These are phyloP conservation scores for Stomorhina lunata DNA, from an alignment of 2,888 invertebrate species.

Conservation along the genomic window DNA sequence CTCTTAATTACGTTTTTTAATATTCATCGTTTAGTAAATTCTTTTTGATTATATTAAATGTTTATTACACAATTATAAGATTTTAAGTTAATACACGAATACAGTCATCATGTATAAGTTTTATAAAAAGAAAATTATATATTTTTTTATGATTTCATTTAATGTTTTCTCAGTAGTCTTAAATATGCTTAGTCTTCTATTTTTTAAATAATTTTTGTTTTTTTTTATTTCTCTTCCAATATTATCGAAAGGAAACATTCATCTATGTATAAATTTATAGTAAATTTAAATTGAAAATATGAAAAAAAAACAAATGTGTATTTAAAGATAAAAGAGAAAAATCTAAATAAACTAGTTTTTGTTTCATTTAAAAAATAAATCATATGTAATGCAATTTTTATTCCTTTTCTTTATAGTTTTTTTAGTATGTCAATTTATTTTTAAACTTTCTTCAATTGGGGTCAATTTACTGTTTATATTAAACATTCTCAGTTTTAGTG, in stretches of 20 bases:
- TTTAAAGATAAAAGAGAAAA: constrained; percentile 10
- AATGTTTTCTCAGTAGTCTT: constrained; percentile 30
- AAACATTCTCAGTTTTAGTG: background rate
- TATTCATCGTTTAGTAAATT: constrained; percentile 2
- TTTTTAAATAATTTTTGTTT: constrained; percentile 13
- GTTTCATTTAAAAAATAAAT: background rate
- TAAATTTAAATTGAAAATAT: constrained; percentile 48
- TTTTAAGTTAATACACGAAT: constrained; percentile 12
- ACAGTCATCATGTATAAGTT: constrained; percentile 52
- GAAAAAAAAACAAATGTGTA: constrained; percentile 12
- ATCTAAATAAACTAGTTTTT: constrained; percentile 17
- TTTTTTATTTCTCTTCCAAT: background rate
- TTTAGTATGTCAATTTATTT: constrained; percentile 12
- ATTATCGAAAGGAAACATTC: constrained; percentile 11
- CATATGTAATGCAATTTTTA: background rate
- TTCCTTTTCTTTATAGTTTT: background rate
- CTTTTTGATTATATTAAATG: constrained; percentile 13
- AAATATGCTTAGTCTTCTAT: background rate
- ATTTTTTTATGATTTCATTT: constrained; percentile 29
- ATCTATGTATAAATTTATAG: constrained; percentile 47
- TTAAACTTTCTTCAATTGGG: background rate
- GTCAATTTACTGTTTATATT: constrained; percentile 22
- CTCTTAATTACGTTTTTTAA: background rate
- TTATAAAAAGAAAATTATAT: constrained; percentile 12
- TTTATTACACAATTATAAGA: background rate